Evolutionary conservation across 2,888 invertebrate genomes (phyloP), one percentile per base, ranked within the genome.

Genomic region (Tetragnatha montana): DNA sequence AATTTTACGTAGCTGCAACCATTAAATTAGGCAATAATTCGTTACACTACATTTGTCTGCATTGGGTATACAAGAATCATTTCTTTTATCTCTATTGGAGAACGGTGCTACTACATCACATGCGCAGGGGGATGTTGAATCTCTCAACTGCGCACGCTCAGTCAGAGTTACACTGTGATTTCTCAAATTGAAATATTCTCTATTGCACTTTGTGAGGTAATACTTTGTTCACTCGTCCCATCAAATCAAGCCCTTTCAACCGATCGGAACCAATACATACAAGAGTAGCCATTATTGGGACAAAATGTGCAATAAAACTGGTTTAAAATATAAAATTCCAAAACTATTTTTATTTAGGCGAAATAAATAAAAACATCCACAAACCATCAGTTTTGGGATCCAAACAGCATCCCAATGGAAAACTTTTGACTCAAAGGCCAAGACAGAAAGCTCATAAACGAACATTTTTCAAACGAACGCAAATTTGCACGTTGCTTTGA

Each of bases 141-240:
- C 8, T 6, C 14, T n/a, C 76, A 76, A n/a, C 78, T 89, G 85
- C 81, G 85, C 89, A 85, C 89, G 89, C 89, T 89, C 89, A 89
- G 81, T 89, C 89, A 89, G 89, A 86, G 89, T 89, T 85, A 78
- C 75, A 85, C 89, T 89, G 89, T 89, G 89, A 89, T 89, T 35
- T 83, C 80, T 83, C 70, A 88, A 87, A 82, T 75, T 85, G 22
- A 69, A 81, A 80, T 47, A 80, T 60, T 69, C 49, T 19, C 60
- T 70, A 88, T 60, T n/a, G 68, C 51, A 80, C 35, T 69, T 68
- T 76, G 68, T 80, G 69, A 69, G 71, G 19, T 51, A 69, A 60
- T 75, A 71, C 71, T 75, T 60, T 6, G 60, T 60, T 60, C 17
- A 60, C 17, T 17, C 35, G 4, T 84, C 76, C 73, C 89, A 81